Evolutionary conservation across 1,140 invertebrate genomes (phyloP).

Genomic region (Aphidius gifuensis): DNA sequence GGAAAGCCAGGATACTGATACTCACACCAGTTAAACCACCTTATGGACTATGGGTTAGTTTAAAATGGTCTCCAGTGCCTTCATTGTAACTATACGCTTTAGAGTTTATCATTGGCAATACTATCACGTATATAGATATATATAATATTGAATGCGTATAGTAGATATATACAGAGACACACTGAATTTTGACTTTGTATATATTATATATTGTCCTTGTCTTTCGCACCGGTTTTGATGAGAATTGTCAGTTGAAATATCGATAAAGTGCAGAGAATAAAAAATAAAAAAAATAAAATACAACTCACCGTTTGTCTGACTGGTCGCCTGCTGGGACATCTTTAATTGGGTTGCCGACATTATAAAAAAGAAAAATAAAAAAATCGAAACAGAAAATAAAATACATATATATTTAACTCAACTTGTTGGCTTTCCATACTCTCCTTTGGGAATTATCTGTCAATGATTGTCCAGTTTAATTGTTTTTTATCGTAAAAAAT

Average conservation of each 20-base stretch:
- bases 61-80: constrained; percentile 40
- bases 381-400: constrained; percentile 34
- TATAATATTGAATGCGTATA: too few relatives aligned
- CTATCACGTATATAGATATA: too few relatives aligned
- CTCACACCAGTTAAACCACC: constrained; percentile 8
- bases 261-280: too few relatives aligned
- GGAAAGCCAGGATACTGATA: constrained; percentile 20
- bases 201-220: too few relatives aligned
- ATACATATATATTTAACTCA: constrained; percentile 28
- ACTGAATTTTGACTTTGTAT: too few relatives aligned
- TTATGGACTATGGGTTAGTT: background rate
- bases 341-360: constrained; percentile 55
- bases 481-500: too few relatives aligned
- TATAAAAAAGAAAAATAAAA: constrained; percentile 23
- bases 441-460: background rate
- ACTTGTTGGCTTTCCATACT: constrained; percentile 3
- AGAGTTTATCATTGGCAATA: constrained; percentile 1
- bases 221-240: too few relatives aligned
- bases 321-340: constrained; percentile 49
- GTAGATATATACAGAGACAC: too few relatives aligned
- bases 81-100: constrained; percentile 24
- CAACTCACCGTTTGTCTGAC: background rate
- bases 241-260: too few relatives aligned
- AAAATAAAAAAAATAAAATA: too few relatives aligned
- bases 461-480: too few relatives aligned